Percentiles rank a stretch among this genome's conserved stretches.
phyloP scores from a whole-genome alignment of 2,888 invertebrate genomes.

The Argyresthia albistria region DNA sequence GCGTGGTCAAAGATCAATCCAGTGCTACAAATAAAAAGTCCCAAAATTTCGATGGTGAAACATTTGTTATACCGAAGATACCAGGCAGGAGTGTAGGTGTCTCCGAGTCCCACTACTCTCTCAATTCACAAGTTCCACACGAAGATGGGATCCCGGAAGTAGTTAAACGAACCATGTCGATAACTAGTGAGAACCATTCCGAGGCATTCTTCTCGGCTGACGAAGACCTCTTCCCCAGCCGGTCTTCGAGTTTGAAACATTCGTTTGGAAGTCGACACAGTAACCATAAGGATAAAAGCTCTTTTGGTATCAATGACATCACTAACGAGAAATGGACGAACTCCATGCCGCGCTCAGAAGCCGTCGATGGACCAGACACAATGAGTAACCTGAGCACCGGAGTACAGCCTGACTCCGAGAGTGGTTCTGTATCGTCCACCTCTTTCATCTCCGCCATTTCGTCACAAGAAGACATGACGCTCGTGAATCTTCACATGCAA shows the following conservation, averaged over 20 bases:
- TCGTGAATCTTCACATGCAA: conserved; percentile 95
- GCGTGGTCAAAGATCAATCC: conserved; percentile 71
- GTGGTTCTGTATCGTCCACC: conserved; percentile 85
- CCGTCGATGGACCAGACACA: conserved; percentile 45
- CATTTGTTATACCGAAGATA: conserved; percentile 48
- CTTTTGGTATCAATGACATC: conserved; percentile 64
- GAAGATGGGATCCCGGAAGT: conserved; percentile 74
- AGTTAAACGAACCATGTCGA: conserved; percentile 87
- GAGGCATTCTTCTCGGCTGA: conserved; percentile 96
- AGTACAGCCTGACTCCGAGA: conserved; percentile 79
- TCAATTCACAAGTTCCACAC: conserved; percentile 70
- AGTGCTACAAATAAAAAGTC: conserved; percentile 36
- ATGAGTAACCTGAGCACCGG: conserved; percentile 54
- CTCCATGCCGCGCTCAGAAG: conserved; percentile 44
- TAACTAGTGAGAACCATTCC: conserved; percentile 91
- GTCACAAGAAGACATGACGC: conserved; percentile 92
- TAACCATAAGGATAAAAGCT: conserved; percentile 65
- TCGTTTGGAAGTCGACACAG: conserved; percentile 69
- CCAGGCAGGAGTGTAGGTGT: conserved; percentile 67
- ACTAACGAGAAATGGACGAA: conserved; percentile 53
- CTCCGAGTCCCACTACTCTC: conserved; percentile 79
- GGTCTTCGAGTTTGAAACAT: conserved; percentile 78
- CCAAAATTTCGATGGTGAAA: conserved; percentile 29
- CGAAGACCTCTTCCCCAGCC: conserved; percentile 84
- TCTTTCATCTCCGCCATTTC: conserved; percentile 93